These are phyloP conservation scores for Proterorhinus semilunaris DNA, from an alignment of 2,113 vertebrate species.

Conservation along the genomic window DNA sequence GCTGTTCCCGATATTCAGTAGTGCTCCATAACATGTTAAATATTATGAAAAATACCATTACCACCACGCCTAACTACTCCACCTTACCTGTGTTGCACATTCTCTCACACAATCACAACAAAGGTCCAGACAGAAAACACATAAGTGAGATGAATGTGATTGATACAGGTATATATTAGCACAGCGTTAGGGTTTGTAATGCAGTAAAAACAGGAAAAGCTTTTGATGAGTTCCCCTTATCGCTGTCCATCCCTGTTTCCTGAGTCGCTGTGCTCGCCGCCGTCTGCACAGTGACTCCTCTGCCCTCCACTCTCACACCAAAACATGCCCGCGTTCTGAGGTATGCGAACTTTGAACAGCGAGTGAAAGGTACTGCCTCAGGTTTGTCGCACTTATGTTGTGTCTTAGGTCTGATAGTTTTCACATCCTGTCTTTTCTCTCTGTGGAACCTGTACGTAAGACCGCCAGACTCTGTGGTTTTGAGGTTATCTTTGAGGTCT, in stretches of 20 bases:
- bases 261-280: slow-evolving; percentile 52
- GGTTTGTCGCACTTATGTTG: slow-evolving; percentile 16
- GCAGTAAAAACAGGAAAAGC: slow-evolving; percentile 77
- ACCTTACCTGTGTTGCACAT: slow-evolving; percentile 3
- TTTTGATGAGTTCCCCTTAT: slow-evolving; percentile 69
- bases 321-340: slow-evolving; percentile 24
- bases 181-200: slow-evolving; percentile 29
- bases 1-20: not conserved
- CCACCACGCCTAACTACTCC: not conserved
- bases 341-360: slow-evolving; percentile 21
- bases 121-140: not conserved
- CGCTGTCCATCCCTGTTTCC: slow-evolving; percentile 75
- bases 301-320: slow-evolving; percentile 60
- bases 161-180: slow-evolving; percentile 9
- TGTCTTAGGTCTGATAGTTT: slow-evolving; percentile 16
- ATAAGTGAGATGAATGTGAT: slow-evolving; percentile 13
- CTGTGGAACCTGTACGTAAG: slow-evolving; percentile 46
- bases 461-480: slow-evolving; percentile 6
- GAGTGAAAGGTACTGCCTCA: slow-evolving; percentile 8
- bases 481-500: slow-evolving; percentile 28
- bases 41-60: no score
- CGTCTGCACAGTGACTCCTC: slow-evolving; percentile 75
- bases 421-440: slow-evolving; percentile 50
- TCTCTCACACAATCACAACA: slow-evolving; percentile 12
- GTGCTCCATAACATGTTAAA: not conserved